phyloP scores from a whole-genome alignment of 2,797 vertebrate genomes.

The Garrulus glandarius region DNA sequence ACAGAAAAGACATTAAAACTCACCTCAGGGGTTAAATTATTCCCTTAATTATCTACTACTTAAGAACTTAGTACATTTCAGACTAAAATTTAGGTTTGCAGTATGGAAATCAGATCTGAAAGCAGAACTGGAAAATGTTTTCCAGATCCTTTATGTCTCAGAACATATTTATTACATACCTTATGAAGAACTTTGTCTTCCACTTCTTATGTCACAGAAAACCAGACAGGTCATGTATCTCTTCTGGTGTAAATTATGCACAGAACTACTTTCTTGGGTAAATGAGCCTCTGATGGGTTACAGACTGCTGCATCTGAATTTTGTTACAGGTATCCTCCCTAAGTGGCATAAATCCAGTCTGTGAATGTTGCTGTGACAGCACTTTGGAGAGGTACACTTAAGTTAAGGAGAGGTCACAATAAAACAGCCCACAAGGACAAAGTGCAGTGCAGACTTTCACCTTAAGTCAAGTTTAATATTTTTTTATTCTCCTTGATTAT shows the following conservation, averaged over 20 bases:
- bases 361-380: background rate
- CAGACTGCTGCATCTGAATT: background rate
- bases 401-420: background rate
- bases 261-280: background rate
- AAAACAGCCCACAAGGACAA: background rate
- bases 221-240: background rate
- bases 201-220: background rate
- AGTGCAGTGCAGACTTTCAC: background rate
- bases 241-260: background rate
- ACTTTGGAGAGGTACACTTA: background rate
- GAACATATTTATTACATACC: background rate
- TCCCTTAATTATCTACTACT: background rate
- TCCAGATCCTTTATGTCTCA: background rate
- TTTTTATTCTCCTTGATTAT: background rate
- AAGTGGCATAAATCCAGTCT: background rate
- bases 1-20: background rate
- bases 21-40: background rate
- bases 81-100: background rate
- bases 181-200: background rate
- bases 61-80: background rate
- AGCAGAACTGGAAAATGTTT: background rate
- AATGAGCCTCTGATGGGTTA: background rate
- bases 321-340: background rate
- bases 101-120: background rate
- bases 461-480: background rate